Conservation (phyloP, 64 coral and sea anemone genomes). For the Actinia equina region DNA sequence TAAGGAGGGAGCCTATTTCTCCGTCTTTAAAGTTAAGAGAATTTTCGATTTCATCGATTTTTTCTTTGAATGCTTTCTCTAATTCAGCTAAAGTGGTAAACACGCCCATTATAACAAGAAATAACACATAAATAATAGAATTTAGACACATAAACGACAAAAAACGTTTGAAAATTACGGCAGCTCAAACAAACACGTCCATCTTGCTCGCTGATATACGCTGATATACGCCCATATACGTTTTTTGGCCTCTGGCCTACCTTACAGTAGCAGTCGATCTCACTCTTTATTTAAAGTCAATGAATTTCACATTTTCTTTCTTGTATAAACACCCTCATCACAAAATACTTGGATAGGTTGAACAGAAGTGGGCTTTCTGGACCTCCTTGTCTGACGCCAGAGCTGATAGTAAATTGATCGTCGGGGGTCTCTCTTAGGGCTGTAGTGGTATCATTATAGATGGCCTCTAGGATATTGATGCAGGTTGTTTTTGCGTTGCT, state of each 20-base stretch:
- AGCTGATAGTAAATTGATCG: not conserved
- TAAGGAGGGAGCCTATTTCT: not conserved
- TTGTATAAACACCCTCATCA: not conserved
- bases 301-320: not conserved
- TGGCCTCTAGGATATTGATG: not conserved
- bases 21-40: too few relatives aligned
- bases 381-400: slow-evolving; percentile 7
- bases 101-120: too few relatives aligned
- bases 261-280: not conserved
- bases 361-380: slow-evolving; percentile 1
- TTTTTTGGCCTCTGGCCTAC: not conserved
- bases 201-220: too few relatives aligned
- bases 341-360: not conserved
- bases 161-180: too few relatives aligned
- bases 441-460: slow-evolving; percentile 1
- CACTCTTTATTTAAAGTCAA: not conserved
- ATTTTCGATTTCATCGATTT: too few relatives aligned
- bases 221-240: not conserved
- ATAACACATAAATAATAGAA: too few relatives aligned
- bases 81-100: too few relatives aligned
- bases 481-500: slow-evolving; percentile 4
- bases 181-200: too few relatives aligned
- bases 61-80: too few relatives aligned
- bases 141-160: too few relatives aligned
- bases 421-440: not conserved